phyloP scores from a whole-genome alignment of 2,888 invertebrate species.

The Erebia aethiops region DNA sequence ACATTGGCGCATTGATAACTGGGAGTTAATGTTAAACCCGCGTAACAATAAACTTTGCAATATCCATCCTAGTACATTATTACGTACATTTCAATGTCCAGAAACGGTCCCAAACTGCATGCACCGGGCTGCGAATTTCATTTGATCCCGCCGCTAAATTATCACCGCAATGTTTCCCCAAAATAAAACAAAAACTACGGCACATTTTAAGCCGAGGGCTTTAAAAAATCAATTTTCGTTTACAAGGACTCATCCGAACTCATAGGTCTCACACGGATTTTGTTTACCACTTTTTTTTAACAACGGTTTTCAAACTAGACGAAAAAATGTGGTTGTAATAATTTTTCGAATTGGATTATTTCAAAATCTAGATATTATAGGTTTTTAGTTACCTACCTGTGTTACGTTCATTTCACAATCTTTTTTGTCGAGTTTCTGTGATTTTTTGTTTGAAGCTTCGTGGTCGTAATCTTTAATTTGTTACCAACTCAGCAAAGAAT shows the following conservation, averaged over 20 bases:
- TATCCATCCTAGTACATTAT: background rate
- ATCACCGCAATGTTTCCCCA: conserved; percentile 50
- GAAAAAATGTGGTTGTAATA: conserved; percentile 1
- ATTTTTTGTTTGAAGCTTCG: no score
- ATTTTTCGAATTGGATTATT: background rate
- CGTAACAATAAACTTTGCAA: background rate
- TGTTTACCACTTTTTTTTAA: conserved; percentile 41
- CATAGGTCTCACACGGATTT: conserved; percentile 40
- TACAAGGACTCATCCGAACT: conserved; percentile 29
- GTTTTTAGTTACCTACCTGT: no score
- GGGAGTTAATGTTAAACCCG: background rate
- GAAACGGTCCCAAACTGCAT: conserved; percentile 41
- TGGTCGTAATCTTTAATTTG: no score
- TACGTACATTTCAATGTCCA: conserved; percentile 4
- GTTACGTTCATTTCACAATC: no score
- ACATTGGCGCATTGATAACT: background rate
- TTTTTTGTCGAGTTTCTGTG: no score
- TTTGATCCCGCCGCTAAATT: conserved; percentile 47
- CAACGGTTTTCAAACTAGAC: conserved; percentile 1
- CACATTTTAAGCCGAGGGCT: conserved; percentile 46
- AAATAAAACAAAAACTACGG: conserved; percentile 46
- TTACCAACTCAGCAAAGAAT: no score
- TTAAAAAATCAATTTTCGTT: conserved; percentile 52
- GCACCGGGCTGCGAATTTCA: conserved; percentile 44
- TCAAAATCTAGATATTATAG: background rate